These are phyloP conservation scores for Progne subis DNA, from an alignment of 2,113 vertebrate species.

Conservation along the genomic window DNA sequence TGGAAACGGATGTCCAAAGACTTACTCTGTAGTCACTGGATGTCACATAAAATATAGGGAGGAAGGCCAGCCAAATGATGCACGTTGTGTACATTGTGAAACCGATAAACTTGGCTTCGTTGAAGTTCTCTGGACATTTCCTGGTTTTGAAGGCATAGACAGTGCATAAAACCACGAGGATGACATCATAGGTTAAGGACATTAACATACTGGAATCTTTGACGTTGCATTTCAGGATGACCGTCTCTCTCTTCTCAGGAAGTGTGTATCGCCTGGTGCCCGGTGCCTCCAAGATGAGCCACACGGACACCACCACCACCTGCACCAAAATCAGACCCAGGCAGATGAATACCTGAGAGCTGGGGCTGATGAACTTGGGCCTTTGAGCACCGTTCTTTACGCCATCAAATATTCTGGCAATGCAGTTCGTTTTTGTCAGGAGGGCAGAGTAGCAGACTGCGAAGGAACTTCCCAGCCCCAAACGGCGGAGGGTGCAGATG, in stretches of 20 bases:
- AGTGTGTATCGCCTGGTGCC: constrained; percentile 91
- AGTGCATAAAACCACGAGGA: constrained; percentile 97
- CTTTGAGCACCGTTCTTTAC: constrained; percentile 92
- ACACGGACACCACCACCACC: constrained; percentile 90
- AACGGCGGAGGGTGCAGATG: constrained; percentile 89
- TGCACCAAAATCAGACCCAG: constrained; percentile 94
- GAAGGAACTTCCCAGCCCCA: constrained; percentile 94
- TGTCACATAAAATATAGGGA: constrained; percentile 99
- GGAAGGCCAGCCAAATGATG: constrained; percentile 99
- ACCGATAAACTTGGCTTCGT: constrained; percentile 98
- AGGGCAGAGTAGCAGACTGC: constrained; percentile 96
- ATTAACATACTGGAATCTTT: constrained; percentile 97
- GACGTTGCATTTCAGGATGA: constrained; percentile 97
- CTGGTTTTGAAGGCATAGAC: constrained; percentile 99
- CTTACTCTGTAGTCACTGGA: constrained; percentile 99
- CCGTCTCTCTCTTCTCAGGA: constrained; percentile 93
- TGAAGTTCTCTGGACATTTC: constrained; percentile 99
- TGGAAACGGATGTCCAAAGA: constrained; percentile 44
- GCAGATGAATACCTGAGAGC: constrained; percentile 98
- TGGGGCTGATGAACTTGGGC: constrained; percentile 96
- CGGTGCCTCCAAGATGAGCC: constrained; percentile 93
- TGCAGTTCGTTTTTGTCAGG: constrained; percentile 98
- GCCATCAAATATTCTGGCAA: constrained; percentile 93
- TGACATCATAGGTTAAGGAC: constrained; percentile 92
- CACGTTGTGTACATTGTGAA: constrained; percentile 99